Percentiles rank a stretch among this genome's conserved stretches.
phyloP scores from a whole-genome alignment of 2,888 invertebrate species.

The Bhutanitis thaidina region DNA sequence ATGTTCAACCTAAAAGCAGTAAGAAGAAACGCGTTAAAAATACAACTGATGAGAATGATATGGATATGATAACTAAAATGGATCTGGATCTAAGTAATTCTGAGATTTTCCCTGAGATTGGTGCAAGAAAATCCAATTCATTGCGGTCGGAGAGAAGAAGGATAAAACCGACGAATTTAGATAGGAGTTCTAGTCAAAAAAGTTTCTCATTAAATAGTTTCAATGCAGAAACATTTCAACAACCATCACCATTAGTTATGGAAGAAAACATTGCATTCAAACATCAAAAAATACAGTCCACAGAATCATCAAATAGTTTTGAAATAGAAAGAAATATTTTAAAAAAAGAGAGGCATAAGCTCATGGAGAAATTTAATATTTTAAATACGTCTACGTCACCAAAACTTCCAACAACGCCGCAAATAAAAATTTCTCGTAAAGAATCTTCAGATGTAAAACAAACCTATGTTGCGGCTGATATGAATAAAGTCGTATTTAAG shows the following conservation, averaged over 20 bases:
- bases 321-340: slow-evolving; percentile 64
- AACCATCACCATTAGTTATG: slow-evolving; percentile 44
- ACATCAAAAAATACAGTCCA: slow-evolving; percentile 49
- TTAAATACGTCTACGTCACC: slow-evolving; percentile 49
- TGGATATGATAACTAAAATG: slow-evolving; percentile 43
- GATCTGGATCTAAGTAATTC: slow-evolving; percentile 62
- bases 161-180: slow-evolving; percentile 77
- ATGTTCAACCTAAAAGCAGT: slow-evolving; percentile 44
- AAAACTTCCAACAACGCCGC: slow-evolving; percentile 41
- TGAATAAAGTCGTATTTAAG: slow-evolving; percentile 65
- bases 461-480: slow-evolving; percentile 57
- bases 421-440: slow-evolving; percentile 54
- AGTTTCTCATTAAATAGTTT: slow-evolving; percentile 61
- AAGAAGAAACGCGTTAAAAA: slow-evolving; percentile 57
- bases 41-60: slow-evolving; percentile 44
- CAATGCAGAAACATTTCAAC: slow-evolving; percentile 54
- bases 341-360: slow-evolving; percentile 63
- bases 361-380: slow-evolving; percentile 72
- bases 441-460: slow-evolving; percentile 41
- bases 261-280: slow-evolving; percentile 65
- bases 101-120: slow-evolving; percentile 67
- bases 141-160: slow-evolving; percentile 55
- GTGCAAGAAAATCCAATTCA: slow-evolving; percentile 57
- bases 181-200: slow-evolving; percentile 46
- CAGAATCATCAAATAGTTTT: slow-evolving; percentile 50